Base-by-base conservation (phyloP, 1,140 invertebrate species). In the Lysiphlebus fabarum region DNA sequence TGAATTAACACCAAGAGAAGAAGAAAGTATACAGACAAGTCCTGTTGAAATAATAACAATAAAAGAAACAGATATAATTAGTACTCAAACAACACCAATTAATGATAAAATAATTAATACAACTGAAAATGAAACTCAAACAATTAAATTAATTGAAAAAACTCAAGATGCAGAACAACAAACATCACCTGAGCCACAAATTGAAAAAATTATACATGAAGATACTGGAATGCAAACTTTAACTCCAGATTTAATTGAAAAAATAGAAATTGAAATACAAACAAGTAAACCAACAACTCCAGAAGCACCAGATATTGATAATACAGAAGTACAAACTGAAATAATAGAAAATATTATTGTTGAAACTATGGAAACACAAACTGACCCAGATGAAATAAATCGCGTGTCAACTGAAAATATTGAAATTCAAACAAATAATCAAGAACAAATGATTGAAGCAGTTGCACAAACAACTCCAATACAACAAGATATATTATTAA, bases 61-160 rank as follows among this genome's bases (percentile, higher is more conserved):
- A 47, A 51, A 63, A 48, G 44, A 65, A 1, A 53, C 69, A 6
- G 48, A 65, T n/a, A 65, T 66, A 7, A 58, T 56, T 4, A 67
- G 70, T 44, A 66, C 64, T 41, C 73, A 75, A 49, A 74, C 72
- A 10, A 68, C 63, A 4, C 66, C 71, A 4, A 41, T 69, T 40
- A 67, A 72, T 41, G 65, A 67, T 33, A 37, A 58, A 51, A 40
- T 51, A 11, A 11, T 41, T 33, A 45, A 37, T 7, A 57, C 62
- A 2, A 58, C 43, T 8, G 73, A 72, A 45, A 71, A 60, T 4
- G 71, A 76, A 38, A 75, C 68, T n/a, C 75, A 77, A 54, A 77
- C 74, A 1, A 5, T 53, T 1, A 48, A 56, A 7, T 5, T 41
- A 17, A 14, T 40, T 47, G 67, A 69, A 41, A 49, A 59, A 6